Base-by-base conservation (phyloP, 2,888 invertebrate genomes). In the Callyntrura sp. region DNA sequence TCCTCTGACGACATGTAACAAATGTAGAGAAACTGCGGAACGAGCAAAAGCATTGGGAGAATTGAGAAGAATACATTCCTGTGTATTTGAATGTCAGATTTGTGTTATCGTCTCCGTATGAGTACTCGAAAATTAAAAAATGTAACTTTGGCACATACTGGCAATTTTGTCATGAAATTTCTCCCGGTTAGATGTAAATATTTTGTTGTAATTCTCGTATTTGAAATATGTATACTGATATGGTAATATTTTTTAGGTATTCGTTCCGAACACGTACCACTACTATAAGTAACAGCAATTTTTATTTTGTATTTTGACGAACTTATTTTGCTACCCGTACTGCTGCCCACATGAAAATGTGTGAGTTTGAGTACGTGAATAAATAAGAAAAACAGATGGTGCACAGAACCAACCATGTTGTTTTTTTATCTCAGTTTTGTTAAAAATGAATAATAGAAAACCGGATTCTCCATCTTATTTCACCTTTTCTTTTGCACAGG, bases 401-500 rank as follows among this genome's bases (percentile, higher is more conserved):
- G 23, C 14, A 25, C 14, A 76, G 8, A 76, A 76, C 14, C 25
- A 35, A 35, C 35, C 35, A 35, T 35, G 35, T 35, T 35, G 35
- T 35, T 35, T 35, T 35, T 35, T n/a, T 76, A 25, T 48, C 51
- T 25, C 1, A 76, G 25, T 48, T 20, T 73, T 28, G 65, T 79
- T 25, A 55, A 65, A 51, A 70, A 43, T 81, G 57, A 68, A 60
- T 60, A 35, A 60, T 78, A 73, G 68, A 55, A 88, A 88, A 82
- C 88, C 82, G 82, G 88, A 88, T 82, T 88, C 73, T 81, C 51
- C 68, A 70, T 73, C 81, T 87, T 51, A 35, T 35, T 35, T 35
- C 35, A 35, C 35, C 35, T 35, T 35, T 51, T 45, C 28, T 85
- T 79, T 73, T 28, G 48, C 43, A 14, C 76, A 51, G 51, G 8